Base-by-base conservation (phyloP, 2,797 vertebrate genomes). In the Sebastiscus tertius region DNA sequence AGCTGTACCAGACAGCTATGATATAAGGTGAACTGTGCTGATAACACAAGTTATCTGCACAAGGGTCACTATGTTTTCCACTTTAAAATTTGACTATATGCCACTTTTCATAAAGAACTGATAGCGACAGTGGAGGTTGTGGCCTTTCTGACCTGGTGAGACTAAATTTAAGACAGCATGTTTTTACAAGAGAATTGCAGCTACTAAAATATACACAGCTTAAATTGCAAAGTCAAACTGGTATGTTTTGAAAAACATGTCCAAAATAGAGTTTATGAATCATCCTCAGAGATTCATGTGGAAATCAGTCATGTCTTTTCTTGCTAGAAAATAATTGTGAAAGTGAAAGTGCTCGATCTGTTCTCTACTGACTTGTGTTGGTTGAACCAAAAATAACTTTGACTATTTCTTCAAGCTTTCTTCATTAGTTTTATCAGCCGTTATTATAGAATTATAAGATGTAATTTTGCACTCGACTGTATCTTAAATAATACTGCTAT, bases 81-180 rank as follows among this genome's bases (percentile, higher is more conserved):
- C 34, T 83, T 69, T 62, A 59, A 59, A 34, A 75, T 81, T 78
- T 83, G 49, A 85, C 72, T 16, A 42, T 22, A 8, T 13, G 34
- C 4, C 5, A 27, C 42, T 83, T 89, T 87, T 54, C 77, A 81
- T 89, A 49, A 56, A 63, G 26, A 58, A 26, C 56, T 24, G 88
- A 92, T 86, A 86, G 76, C 8, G 2, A 13, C 26, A 29, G 18
- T 55, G 33, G 24, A 33, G n/a, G 2, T n/a, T 49, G 8, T 39
- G 63, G 54, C 22, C 55, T 69, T 6, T 29, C 16, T 27, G 18
- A 75, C 22, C 0, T 0, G n/a, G 6, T 26, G 56, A 42, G 14
- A 42, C 31, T 29, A 18, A 5, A 29, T 33, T 9, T 22, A 24
- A 66, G 59, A 62, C 58, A 18, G 7, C 1, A 22, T 31, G 34